Evolutionary conservation across 2,797 vertebrate genomes (phyloP).

Genomic region (Luscinia luscinia): DNA sequence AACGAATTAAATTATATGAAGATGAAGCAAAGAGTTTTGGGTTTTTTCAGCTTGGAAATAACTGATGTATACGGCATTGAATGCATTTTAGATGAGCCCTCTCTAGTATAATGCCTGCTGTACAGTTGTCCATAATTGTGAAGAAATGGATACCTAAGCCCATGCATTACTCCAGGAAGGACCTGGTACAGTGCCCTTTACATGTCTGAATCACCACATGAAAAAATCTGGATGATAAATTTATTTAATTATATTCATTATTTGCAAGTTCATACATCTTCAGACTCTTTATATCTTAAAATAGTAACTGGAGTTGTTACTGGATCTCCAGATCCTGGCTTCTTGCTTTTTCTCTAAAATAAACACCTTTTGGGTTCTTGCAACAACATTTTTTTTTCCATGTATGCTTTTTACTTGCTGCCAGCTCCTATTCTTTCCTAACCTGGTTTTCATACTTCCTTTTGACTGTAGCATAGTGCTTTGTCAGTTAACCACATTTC

Average conservation of each 20-base stretch:
- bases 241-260: neutral
- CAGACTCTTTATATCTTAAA: neutral
- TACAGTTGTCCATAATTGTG: neutral
- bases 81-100: neutral
- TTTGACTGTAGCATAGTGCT: neutral
- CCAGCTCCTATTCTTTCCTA: slow-evolving; percentile 10
- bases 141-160: neutral
- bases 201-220: rapidly evolving
- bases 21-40: neutral
- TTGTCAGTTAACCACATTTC: slow-evolving; percentile 30
- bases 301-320: neutral
- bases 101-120: neutral
- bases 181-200: neutral
- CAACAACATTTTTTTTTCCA: neutral
- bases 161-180: neutral
- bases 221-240: neutral
- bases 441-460: neutral
- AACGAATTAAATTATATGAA: neutral
- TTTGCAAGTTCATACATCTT: neutral
- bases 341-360: neutral
- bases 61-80: neutral
- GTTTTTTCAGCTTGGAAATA: neutral
- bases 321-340: neutral
- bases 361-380: neutral
- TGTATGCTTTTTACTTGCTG: neutral